These are phyloP conservation scores for Gerris lacustris DNA, from an alignment of 2,888 invertebrate species.

Conservation along the genomic window DNA sequence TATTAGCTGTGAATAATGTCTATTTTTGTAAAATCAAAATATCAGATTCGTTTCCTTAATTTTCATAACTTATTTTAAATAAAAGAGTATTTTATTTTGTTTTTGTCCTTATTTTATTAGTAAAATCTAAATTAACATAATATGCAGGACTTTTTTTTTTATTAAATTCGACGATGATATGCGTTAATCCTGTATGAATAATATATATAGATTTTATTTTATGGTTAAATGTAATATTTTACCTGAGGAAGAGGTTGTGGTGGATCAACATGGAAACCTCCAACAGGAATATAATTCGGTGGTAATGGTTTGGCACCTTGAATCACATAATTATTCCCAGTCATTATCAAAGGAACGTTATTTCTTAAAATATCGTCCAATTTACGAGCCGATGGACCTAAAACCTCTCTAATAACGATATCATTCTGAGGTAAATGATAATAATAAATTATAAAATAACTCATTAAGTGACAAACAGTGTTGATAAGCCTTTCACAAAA, in stretches of 20 bases:
- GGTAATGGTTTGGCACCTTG: conserved; percentile 6
- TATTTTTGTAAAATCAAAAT: too few relatives aligned
- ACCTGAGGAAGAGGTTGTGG: background rate
- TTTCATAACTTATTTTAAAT: too few relatives aligned
- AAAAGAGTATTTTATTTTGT: too few relatives aligned
- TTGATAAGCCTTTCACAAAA: background rate
- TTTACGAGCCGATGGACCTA: background rate
- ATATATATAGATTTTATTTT: too few relatives aligned
- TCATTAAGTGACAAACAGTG: background rate
- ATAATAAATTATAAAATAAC: background rate
- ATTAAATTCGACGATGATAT: too few relatives aligned
- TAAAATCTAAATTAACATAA: too few relatives aligned
- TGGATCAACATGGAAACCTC: background rate
- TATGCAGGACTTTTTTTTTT: too few relatives aligned
- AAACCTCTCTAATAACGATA: background rate
- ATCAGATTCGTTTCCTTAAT: too few relatives aligned
- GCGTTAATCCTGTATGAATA: too few relatives aligned
- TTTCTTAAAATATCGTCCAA: background rate
- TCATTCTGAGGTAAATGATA: background rate
- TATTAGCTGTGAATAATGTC: too few relatives aligned
- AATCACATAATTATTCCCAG: background rate
- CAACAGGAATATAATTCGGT: background rate
- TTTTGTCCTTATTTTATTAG: too few relatives aligned
- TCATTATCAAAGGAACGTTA: background rate
- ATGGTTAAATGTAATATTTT: background rate